These are phyloP conservation scores for Cyanocitta stelleri DNA, from an alignment of 2,113 vertebrate species.

Conservation along the genomic window DNA sequence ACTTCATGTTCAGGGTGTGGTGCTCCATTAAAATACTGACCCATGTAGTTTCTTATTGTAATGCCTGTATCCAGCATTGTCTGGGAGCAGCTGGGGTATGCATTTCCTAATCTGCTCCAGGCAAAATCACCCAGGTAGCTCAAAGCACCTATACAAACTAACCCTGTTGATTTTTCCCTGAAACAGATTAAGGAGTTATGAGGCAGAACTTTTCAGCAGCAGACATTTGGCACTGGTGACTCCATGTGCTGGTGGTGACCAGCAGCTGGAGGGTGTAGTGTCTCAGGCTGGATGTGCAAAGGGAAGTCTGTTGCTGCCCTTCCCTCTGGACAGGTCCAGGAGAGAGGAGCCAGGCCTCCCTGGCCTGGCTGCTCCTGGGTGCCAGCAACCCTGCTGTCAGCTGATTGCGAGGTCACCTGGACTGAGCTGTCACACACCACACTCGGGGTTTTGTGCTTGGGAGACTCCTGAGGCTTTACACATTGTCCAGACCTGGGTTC, in stretches of 20 bases:
- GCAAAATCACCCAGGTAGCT: neutral
- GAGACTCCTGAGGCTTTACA: neutral
- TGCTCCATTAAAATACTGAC: neutral
- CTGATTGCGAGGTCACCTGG: neutral
- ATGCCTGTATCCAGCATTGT: neutral
- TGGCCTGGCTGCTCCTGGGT: neutral
- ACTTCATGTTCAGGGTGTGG: neutral
- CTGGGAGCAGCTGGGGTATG: neutral
- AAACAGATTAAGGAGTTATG: neutral
- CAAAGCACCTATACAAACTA: neutral
- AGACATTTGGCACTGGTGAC: neutral
- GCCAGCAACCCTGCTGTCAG: neutral
- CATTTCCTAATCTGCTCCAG: neutral
- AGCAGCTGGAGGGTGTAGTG: neutral
- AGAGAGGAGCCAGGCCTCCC: neutral
- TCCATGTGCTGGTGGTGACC: neutral
- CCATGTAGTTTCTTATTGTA: neutral
- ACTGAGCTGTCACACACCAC: too few species aligned
- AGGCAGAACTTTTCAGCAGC: neutral
- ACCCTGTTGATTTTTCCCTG: neutral
- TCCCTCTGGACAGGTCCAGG: neutral
- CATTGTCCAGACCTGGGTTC: fast-evolving
- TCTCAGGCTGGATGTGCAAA: neutral
- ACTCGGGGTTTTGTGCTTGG: neutral
- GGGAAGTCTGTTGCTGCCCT: neutral